Percentiles rank a stretch among this genome's conserved stretches.
Evolutionary conservation across 2,797 vertebrate species (phyloP).

Genomic region (Neosalanx taihuensis): DNA sequence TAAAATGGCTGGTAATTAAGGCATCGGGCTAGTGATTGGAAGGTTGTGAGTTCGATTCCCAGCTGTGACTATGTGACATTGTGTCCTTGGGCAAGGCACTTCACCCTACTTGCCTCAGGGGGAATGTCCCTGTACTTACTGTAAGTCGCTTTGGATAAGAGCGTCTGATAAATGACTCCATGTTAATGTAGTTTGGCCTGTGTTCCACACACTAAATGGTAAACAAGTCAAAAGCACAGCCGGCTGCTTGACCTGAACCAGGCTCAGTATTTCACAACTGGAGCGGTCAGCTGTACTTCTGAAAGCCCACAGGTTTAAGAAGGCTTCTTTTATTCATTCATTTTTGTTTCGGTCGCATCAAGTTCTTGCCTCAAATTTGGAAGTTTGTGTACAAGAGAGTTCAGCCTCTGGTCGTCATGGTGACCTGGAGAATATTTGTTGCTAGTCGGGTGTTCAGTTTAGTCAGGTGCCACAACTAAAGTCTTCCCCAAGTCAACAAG

Average conservation of each 20-base stretch:
- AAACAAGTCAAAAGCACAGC: slow-evolving; percentile 18
- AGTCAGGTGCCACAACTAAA: slow-evolving; percentile 42
- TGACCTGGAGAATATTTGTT: neutral
- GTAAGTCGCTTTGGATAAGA: too few relatives aligned
- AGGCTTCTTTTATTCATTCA: slow-evolving; percentile 65
- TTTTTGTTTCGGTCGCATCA: slow-evolving; percentile 72
- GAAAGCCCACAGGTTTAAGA: slow-evolving; percentile 66
- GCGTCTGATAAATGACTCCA: too few relatives aligned
- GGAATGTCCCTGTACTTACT: too few relatives aligned
- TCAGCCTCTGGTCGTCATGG: neutral
- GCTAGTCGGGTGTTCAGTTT: slow-evolving; percentile 21
- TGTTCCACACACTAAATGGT: neutral
- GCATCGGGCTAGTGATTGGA: too few relatives aligned
- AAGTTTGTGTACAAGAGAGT: slow-evolving; percentile 8
- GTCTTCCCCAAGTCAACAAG: slow-evolving; percentile 59
- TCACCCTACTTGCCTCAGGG: too few relatives aligned
- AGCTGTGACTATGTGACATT: too few relatives aligned
- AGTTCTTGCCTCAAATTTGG: slow-evolving; percentile 48
- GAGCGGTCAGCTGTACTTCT: slow-evolving; percentile 62
- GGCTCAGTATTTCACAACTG: slow-evolving; percentile 67
- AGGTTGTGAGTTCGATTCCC: too few relatives aligned
- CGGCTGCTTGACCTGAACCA: slow-evolving; percentile 64
- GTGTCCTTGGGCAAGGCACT: too few relatives aligned
- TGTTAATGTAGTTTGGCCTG: too few relatives aligned
- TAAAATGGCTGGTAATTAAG: too few relatives aligned